Base-by-base conservation (phyloP, 2,888 invertebrate genomes). In the Ptychoptera contaminata region DNA sequence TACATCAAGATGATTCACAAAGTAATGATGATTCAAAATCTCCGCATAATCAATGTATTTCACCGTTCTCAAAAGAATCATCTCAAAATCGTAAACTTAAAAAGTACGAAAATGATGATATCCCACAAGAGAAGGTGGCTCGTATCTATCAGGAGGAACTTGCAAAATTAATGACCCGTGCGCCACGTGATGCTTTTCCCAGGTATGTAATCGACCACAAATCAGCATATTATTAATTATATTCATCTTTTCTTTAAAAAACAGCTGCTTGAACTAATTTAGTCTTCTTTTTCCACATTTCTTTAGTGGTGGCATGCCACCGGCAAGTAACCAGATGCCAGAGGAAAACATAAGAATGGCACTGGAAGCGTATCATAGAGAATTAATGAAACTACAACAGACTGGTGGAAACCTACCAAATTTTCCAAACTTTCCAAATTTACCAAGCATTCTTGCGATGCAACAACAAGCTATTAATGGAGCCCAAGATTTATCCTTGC, bases 71-170 rank as follows among this genome's bases (percentile, higher is more conserved):
- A 47, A 77, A 77, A 68, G 79, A 79, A 45, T 73, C 74, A 34
- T 74, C 77, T 58, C 78, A 81, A 60, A 82, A 77, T 56, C 72
- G 82, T 62, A 75, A 82, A 61, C 69, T 85, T 59, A 82, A 85
- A 60, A 86, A 88, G 57, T 88, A 87, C 67, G 86, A 87, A 65
- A 87, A 88, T 67, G 90, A 86, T 65, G 93, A 93, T 69, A 86
- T 94, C 67, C 86, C 94, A 35, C 93, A 94, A 61, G 96, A 97
- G 61, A 92, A 93, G 67, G 90, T 94, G 56, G 82, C 86, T 37
- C 76, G 91, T 58, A 88, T 94, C 58, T 94, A 94, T 62, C 92
- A 94, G 58, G 92, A 93, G 60, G 93, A 96, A 62, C 70, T 94
- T 50, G 84, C 88, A 47, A 94, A 94, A 62, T 75, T 97, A 45